Evolutionary conservation across 2,113 vertebrate species (phyloP).

Genomic region (Chloropsis hardwickii): DNA sequence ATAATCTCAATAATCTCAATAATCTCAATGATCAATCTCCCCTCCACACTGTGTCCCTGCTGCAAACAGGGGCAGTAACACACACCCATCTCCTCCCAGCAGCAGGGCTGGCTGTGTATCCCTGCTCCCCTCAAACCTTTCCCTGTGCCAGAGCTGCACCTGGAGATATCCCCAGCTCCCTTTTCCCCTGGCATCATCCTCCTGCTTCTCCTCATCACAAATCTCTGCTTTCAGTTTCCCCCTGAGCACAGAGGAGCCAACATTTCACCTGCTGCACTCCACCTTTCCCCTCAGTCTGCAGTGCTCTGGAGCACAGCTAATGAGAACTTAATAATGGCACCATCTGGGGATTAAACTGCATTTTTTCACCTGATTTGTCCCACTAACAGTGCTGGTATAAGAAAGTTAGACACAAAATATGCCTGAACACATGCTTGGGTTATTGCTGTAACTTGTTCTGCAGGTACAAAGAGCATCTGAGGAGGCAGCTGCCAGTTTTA

Average conservation of each 20-base stretch:
- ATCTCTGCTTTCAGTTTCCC: background rate
- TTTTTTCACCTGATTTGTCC: background rate
- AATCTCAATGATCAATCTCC: background rate
- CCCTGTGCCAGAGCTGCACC: background rate
- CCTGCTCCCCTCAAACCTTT: background rate
- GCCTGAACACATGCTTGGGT: background rate
- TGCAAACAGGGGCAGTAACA: background rate
- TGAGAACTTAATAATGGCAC: background rate
- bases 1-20: background rate
- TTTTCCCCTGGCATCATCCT: background rate
- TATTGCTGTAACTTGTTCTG: background rate
- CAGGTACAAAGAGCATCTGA: background rate
- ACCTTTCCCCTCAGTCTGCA: background rate
- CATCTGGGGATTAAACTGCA: background rate
- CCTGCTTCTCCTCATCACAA: background rate
- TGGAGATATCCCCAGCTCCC: background rate
- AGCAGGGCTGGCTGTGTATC: background rate
- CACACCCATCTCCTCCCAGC: background rate
- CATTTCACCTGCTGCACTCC: background rate
- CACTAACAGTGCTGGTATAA: background rate
- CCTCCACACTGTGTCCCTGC: background rate
- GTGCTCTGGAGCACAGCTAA: background rate
- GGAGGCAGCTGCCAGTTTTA: background rate
- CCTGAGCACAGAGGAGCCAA: background rate
- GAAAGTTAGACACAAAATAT: background rate